Evolutionary conservation across 92 coral and sea anemone genomes (phyloP).

Genomic region (Diadumene lineata): DNA sequence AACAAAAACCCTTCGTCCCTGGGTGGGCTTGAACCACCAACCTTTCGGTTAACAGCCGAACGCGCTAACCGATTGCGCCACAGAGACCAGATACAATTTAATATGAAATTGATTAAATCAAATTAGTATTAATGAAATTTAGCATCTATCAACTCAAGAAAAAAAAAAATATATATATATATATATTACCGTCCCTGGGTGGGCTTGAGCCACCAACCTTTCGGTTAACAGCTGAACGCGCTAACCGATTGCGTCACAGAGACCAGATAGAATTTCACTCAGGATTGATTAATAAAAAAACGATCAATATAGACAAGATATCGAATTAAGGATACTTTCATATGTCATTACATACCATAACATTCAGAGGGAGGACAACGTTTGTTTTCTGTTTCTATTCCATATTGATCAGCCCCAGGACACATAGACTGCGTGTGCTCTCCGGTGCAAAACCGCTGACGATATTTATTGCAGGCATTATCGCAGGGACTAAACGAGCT

Average conservation of each 20-base stretch:
- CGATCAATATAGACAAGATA: background rate
- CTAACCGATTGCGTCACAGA: background rate
- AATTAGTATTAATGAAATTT: background rate
- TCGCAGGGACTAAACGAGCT: slow-evolving; percentile 34
- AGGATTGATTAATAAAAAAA: too few relatives aligned
- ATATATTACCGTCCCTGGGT: background rate
- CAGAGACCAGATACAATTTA: slow-evolving; percentile 86
- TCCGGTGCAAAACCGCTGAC: slow-evolving; percentile 55
- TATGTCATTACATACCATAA: slow-evolving; percentile 22
- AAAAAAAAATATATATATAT: too few relatives aligned
- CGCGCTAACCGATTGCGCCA: slow-evolving; percentile 99
- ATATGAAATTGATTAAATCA: too few relatives aligned
- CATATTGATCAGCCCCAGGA: slow-evolving; percentile 44
- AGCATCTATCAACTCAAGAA: too few relatives aligned
- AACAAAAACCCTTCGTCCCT: slow-evolving; percentile 5
- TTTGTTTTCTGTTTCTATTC: slow-evolving; percentile 30
- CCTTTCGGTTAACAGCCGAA: slow-evolving; percentile 99
- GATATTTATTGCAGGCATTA: slow-evolving; percentile 38
- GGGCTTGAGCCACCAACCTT: background rate
- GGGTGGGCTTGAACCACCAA: slow-evolving; percentile 87
- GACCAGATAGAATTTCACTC: too few relatives aligned
- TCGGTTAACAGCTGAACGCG: background rate
- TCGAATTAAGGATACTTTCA: background rate
- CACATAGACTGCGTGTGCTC: slow-evolving; percentile 23
- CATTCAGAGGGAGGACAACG: slow-evolving; percentile 35